phyloP scores from a whole-genome alignment of 1,140 invertebrate species.

The Sycobia sp. region DNA sequence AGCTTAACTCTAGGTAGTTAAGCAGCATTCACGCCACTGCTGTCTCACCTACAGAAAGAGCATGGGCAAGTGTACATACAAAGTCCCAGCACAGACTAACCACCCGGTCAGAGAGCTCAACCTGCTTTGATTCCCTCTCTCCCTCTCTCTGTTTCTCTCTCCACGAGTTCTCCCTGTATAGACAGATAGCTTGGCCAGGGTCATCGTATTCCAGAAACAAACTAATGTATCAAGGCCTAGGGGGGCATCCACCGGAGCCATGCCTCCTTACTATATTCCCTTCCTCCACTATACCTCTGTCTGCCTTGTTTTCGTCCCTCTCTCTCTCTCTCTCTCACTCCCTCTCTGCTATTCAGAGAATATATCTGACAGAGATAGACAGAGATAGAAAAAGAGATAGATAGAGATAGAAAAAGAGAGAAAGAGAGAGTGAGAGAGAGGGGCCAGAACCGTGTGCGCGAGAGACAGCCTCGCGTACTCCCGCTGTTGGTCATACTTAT shows the following conservation, averaged over 20 bases:
- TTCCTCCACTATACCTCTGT: neutral
- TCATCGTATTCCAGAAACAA: slow-evolving; percentile 29
- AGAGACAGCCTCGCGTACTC: slow-evolving; percentile 55
- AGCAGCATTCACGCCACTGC: too few relatives aligned
- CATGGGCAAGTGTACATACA: neutral
- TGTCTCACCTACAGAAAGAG: too few relatives aligned
- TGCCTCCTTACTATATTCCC: neutral
- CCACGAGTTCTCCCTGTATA: neutral
- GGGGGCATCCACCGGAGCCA: slow-evolving; percentile 6
- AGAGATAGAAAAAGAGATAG: neutral
- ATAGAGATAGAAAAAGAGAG: slow-evolving; percentile 15
- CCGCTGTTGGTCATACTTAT: slow-evolving; percentile 64
- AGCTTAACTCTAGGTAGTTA: too few relatives aligned
- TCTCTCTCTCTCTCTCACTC: neutral
- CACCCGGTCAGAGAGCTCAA: neutral
- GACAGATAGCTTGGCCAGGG: slow-evolving; percentile 21
- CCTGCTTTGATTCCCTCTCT: neutral
- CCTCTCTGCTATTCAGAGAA: neutral
- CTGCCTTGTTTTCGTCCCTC: neutral
- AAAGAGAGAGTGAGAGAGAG: slow-evolving; percentile 17
- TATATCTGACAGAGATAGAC: neutral
- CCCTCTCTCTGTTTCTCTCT: too few relatives aligned
- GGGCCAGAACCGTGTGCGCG: neutral
- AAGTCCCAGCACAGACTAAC: slow-evolving; percentile 10
- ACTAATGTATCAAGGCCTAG: slow-evolving; percentile 17